Conservation (phyloP, 37 sponge, comb jelly and placozoan genomes). For the Geodia barretti region DNA sequence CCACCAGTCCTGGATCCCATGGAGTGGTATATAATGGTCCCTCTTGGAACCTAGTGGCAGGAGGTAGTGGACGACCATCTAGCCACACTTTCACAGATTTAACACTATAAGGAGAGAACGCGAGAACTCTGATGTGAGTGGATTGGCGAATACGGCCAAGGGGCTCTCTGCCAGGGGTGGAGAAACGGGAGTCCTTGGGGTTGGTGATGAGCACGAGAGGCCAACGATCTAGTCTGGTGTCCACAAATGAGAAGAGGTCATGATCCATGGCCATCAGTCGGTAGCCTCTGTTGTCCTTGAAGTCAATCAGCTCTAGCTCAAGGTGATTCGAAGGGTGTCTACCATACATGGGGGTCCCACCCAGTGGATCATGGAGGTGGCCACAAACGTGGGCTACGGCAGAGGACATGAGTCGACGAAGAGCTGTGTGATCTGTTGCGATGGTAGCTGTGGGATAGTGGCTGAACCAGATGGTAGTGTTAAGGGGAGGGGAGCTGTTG, state of each 20-base stretch:
- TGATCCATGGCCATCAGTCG: constrained; percentile 88
- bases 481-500: not conserved
- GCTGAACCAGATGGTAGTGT: constrained; percentile 79
- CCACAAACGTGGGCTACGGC: constrained; percentile 86
- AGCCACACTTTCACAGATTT: constrained; percentile 59
- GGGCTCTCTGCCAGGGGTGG: constrained; percentile 68
- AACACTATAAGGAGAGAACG: constrained; percentile 73
- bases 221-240: constrained; percentile 56
- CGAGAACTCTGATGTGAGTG: constrained; percentile 84
- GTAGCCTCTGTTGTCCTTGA: constrained; percentile 65
- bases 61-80: constrained; percentile 35
- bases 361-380: constrained; percentile 78
- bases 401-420: constrained; percentile 47
- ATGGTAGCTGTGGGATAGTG: constrained; percentile 86
- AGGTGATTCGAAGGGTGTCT: constrained; percentile 74
- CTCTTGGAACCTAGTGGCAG: constrained; percentile 3
- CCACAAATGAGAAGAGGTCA: constrained; percentile 86
- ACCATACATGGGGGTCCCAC: constrained; percentile 62
- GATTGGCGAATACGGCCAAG: constrained; percentile 65
- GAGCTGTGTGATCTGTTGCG: constrained; percentile 27
- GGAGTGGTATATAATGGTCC: constrained; percentile 72
- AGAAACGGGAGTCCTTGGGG: constrained; percentile 78
- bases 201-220: constrained; percentile 87
- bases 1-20: constrained; percentile 65
- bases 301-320: constrained; percentile 88